Evolutionary conservation across 2,113 vertebrate species (phyloP).

Genomic region (Thalassoma bifasciatum): DNA sequence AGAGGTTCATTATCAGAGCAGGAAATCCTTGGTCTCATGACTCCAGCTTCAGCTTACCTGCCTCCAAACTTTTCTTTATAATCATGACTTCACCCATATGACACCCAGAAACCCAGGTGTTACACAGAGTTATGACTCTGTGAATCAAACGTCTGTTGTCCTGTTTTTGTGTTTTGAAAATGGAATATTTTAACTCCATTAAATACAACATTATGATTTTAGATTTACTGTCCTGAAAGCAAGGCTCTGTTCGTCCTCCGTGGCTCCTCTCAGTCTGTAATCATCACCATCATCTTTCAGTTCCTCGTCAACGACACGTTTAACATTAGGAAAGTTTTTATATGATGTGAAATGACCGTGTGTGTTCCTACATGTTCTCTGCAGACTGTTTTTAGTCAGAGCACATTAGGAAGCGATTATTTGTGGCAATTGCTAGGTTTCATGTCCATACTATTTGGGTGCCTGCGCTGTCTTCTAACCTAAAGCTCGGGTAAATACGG

Average conservation of each 20-base stretch:
- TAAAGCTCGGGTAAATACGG: constrained; percentile 54
- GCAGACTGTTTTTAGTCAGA: constrained; percentile 45
- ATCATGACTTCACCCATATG: too few species aligned
- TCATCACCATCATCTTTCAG: constrained; percentile 41
- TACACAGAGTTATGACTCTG: too few species aligned
- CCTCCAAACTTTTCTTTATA: too few species aligned
- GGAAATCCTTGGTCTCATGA: too few species aligned
- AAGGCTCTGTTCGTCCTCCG: background rate
- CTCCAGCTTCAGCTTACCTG: too few species aligned
- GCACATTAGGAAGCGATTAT: constrained; percentile 66
- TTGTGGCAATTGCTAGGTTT: constrained; percentile 64
- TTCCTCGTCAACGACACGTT: constrained; percentile 19
- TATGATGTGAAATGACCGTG: constrained; percentile 29
- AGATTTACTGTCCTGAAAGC: constrained; percentile 12
- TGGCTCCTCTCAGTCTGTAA: constrained; percentile 34
- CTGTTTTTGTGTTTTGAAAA: too few species aligned
- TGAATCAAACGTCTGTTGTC: too few species aligned
- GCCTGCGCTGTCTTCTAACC: background rate
- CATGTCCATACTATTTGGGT: constrained; percentile 20
- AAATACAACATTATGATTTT: background rate
- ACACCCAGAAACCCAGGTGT: too few species aligned
- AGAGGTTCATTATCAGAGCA: too few species aligned
- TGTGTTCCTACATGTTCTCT: constrained; percentile 2
- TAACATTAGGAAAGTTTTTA: constrained; percentile 48
- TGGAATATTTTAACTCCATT: too few species aligned